Percentiles rank a stretch among this genome's conserved stretches.
Conservation (phyloP, 2,888 invertebrate species). For the Melinopterus prodromus region DNA sequence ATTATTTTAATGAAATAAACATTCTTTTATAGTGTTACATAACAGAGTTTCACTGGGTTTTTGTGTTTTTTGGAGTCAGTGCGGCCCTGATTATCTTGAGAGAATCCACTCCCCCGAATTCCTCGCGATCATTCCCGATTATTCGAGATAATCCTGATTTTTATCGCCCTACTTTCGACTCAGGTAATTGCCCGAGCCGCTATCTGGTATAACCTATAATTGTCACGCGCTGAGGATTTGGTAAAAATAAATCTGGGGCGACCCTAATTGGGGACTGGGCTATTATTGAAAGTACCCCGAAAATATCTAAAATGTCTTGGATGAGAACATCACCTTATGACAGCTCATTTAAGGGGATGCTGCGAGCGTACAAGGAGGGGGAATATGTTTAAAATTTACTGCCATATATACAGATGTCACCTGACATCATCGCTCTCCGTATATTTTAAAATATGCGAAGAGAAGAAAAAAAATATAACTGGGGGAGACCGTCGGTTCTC, state of each 20-base stretch:
- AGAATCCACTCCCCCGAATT: neutral
- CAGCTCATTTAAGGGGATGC: neutral
- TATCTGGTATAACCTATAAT: neutral
- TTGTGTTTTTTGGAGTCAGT: too few relatives aligned
- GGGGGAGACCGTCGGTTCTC: too few relatives aligned
- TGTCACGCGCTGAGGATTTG: neutral
- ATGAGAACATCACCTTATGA: neutral
- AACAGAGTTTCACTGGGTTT: too few relatives aligned
- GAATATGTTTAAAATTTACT: neutral
- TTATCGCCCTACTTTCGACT: neutral
- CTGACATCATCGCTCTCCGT: neutral
- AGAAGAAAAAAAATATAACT: too few relatives aligned
- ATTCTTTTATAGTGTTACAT: too few relatives aligned
- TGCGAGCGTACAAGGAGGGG: neutral
- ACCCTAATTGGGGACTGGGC: neutral
- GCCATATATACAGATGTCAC: slow-evolving; percentile 4
- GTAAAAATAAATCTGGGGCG: neutral
- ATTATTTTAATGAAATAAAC: too few relatives aligned
- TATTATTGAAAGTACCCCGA: neutral
- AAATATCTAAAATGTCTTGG: neutral
- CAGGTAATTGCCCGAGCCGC: neutral
- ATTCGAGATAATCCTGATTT: neutral
- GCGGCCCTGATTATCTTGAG: neutral
- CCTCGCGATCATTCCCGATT: neutral
- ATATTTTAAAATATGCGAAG: neutral